Percentiles rank a stretch among this genome's conserved stretches.
phyloP scores from a whole-genome alignment of 2,113 vertebrate genomes.

The Pimephales promelas region DNA sequence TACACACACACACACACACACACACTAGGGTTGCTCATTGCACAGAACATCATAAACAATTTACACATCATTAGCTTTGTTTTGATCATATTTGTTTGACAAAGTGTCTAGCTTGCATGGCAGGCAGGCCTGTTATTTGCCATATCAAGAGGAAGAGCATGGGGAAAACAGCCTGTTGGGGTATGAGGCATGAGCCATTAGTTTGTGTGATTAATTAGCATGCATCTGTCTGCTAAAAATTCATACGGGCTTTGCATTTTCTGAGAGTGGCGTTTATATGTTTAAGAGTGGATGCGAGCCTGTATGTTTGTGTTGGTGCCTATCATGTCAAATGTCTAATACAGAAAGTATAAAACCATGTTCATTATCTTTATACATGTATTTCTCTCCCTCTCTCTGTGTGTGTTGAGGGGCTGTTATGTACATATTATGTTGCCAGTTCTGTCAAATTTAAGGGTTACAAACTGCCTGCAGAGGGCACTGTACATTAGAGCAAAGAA shows the following conservation, averaged over 20 bases:
- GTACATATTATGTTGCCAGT: not conserved
- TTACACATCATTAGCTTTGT: constrained; percentile 82
- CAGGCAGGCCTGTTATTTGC: constrained; percentile 70
- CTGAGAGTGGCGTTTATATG: not conserved
- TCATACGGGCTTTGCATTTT: constrained; percentile 1
- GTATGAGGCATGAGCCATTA: constrained; percentile 59
- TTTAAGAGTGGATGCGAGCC: constrained; percentile 1
- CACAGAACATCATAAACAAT: constrained; percentile 77
- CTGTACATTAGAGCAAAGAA: constrained; percentile 32
- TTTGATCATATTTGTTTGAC: constrained; percentile 81
- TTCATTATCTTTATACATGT: not conserved
- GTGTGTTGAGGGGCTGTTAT: not conserved
- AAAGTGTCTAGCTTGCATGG: constrained; percentile 70
- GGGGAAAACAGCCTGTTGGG: constrained; percentile 52
- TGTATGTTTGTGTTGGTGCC: constrained; percentile 13
- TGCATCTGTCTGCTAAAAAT: constrained; percentile 51
- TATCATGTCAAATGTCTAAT: constrained; percentile 2
- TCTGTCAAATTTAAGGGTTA: not conserved
- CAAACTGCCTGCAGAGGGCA: constrained; percentile 47
- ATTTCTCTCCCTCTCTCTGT: not conserved
- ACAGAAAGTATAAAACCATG: not conserved
- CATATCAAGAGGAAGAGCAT: constrained; percentile 67
- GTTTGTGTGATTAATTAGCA: constrained; percentile 71
- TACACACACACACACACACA: constrained; percentile 30
- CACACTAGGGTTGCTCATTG: constrained; percentile 64